Conservation (phyloP, 2,113 vertebrate genomes). For the Pterocles orientalis region DNA sequence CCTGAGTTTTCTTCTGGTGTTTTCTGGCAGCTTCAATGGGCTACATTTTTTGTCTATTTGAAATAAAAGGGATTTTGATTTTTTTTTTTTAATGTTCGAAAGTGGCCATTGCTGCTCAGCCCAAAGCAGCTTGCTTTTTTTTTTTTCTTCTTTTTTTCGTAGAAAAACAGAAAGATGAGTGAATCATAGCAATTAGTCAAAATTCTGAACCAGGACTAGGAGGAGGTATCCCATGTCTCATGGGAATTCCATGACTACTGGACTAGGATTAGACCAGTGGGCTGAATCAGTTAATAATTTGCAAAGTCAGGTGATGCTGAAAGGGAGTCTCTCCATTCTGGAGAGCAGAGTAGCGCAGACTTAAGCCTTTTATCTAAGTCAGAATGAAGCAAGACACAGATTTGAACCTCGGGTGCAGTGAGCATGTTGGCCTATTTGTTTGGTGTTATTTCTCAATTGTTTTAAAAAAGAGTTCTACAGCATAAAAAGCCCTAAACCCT, state of each 20-base stretch:
- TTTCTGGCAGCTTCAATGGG: not conserved
- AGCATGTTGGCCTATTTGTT: not conserved
- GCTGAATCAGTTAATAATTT: not conserved
- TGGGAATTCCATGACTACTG: not conserved
- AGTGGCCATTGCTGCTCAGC: not conserved
- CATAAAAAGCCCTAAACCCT: not conserved
- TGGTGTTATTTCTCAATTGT: not conserved
- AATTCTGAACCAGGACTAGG: not conserved
- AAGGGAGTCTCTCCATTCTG: not conserved
- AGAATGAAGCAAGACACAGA: not conserved
- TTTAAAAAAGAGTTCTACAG: not conserved
- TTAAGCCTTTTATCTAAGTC: not conserved
- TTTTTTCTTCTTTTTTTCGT: not conserved
- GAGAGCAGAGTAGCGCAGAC: not conserved
- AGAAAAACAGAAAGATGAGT: not conserved
- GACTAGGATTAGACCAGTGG: not conserved
- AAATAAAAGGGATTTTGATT: not conserved
- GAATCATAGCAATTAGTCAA: not conserved
- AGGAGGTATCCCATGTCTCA: not conserved
- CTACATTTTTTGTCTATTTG: not conserved
- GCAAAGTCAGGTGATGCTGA: not conserved
- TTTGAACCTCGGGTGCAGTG: not conserved
- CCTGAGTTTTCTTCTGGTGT: not conserved
- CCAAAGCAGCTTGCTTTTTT: not conserved
- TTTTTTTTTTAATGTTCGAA: not conserved